A percentile compares a stretch with the other conserved stretches of the same genome.
Evolutionary conservation across 2,888 invertebrate species (phyloP).

Genomic region (Ctenicera cuprea): DNA sequence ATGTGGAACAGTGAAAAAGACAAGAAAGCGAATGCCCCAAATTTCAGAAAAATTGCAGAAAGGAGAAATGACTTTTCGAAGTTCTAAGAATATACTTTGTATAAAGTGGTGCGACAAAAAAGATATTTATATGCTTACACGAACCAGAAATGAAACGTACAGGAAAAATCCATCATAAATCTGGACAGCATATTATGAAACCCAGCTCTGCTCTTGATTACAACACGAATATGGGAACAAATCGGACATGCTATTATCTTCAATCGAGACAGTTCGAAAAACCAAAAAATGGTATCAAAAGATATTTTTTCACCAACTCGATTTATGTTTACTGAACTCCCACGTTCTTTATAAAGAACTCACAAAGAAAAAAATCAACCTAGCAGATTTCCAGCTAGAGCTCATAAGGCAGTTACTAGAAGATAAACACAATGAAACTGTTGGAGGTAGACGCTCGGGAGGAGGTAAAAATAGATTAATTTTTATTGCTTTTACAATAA

Average conservation of each 20-base stretch:
- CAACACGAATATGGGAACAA: constrained; percentile 60
- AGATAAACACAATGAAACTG: too few species aligned
- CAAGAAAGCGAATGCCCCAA: neutral
- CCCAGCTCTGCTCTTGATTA: constrained; percentile 60
- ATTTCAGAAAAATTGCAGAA: neutral
- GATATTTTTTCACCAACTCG: too few species aligned
- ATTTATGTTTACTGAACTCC: too few species aligned
- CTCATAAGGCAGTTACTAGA: too few species aligned
- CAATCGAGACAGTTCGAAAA: constrained; percentile 13
- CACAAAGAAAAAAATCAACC: too few species aligned
- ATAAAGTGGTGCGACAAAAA: constrained; percentile 56
- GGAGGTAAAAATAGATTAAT: too few species aligned
- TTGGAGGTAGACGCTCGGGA: too few species aligned
- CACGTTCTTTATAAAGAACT: too few species aligned
- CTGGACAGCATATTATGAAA: constrained; percentile 55
- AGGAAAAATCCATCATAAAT: constrained; percentile 46
- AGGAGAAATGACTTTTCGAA: neutral
- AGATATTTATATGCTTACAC: constrained; percentile 59
- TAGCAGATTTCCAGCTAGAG: too few species aligned
- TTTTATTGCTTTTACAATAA: too few species aligned
- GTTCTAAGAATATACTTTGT: neutral
- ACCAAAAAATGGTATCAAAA: constrained; percentile 50
- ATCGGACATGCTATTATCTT: constrained; percentile 58
- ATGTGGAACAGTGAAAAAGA: neutral
- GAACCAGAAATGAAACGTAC: constrained; percentile 48